Conservation (phyloP, 2,113 vertebrate species). For the Nannobrachium achirus region DNA sequence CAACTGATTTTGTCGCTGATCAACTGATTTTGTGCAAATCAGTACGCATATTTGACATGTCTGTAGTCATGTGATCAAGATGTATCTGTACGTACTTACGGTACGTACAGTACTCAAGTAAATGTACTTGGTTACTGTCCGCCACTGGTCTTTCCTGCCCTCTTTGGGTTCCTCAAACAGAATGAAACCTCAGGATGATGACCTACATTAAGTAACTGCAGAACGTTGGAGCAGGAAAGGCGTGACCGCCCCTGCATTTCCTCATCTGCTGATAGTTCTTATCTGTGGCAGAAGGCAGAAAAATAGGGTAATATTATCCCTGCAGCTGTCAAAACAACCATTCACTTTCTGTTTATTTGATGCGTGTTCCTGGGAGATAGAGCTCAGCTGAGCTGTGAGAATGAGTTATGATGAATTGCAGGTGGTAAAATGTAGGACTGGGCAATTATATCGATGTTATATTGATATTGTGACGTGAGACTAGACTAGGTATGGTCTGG, state of each 20-base stretch:
- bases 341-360: constrained; percentile 44
- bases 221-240: constrained; percentile 47
- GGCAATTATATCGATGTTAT: too few relatives aligned
- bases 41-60: too few relatives aligned
- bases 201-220: constrained; percentile 33
- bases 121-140: too few relatives aligned
- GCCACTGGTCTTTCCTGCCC: not conserved
- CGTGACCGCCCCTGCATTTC: constrained; percentile 50
- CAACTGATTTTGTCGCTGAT: too few relatives aligned
- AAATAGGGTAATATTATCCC: constrained; percentile 38
- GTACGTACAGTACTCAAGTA: too few relatives aligned
- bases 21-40: too few relatives aligned
- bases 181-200: constrained; percentile 51
- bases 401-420: constrained; percentile 26
- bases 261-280: constrained; percentile 65
- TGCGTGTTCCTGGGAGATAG: constrained; percentile 35
- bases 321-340: constrained; percentile 56
- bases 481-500: too few relatives aligned
- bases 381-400: constrained; percentile 31
- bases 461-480: too few relatives aligned
- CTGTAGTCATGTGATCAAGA: not conserved
- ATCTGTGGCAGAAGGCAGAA: constrained; percentile 52
- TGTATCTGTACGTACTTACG: not conserved
- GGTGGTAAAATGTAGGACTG: too few relatives aligned
- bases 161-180: constrained; percentile 34